phyloP scores from a whole-genome alignment of 2,797 vertebrate species.

The Rhinella marina region DNA sequence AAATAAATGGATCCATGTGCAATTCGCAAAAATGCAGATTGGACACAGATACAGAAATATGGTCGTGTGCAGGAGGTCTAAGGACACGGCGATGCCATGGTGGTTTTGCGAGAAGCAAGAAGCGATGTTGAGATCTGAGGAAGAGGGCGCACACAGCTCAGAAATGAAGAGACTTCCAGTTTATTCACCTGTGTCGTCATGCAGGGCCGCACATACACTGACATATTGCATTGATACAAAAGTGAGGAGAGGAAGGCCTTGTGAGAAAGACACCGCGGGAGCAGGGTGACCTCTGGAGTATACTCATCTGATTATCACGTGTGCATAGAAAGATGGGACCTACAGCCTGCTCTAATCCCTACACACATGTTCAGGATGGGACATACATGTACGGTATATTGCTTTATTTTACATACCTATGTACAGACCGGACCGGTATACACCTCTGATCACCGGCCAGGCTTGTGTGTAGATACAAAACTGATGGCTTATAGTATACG shows the following conservation, averaged over 20 bases:
- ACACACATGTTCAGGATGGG: slow-evolving; percentile 14
- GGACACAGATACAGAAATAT: no score
- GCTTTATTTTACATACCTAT: slow-evolving; percentile 40
- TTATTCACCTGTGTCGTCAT: slow-evolving; percentile 41
- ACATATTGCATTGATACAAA: slow-evolving; percentile 51
- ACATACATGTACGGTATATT: slow-evolving; percentile 35
- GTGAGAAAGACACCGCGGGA: slow-evolving; percentile 17
- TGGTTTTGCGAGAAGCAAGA: no score
- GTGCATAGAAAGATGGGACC: slow-evolving; percentile 42
- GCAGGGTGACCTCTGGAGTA: neutral
- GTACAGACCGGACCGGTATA: slow-evolving; percentile 11
- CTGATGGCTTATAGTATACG: neutral
- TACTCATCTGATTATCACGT: slow-evolving; percentile 3
- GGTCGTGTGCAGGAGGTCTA: no score
- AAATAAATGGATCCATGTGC: no score
- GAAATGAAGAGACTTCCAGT: neutral
- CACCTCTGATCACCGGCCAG: neutral
- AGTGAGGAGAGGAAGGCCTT: neutral
- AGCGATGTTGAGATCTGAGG: no score
- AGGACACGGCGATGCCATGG: no score
- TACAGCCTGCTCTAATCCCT: neutral
- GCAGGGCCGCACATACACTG: slow-evolving; percentile 30
- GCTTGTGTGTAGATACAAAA: neutral
- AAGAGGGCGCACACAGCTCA: neutral
- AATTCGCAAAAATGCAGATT: no score